Evolutionary conservation across 2,888 invertebrate genomes (phyloP), one percentile per base, ranked within the genome.

Genomic region (Cheilosia variabilis): DNA sequence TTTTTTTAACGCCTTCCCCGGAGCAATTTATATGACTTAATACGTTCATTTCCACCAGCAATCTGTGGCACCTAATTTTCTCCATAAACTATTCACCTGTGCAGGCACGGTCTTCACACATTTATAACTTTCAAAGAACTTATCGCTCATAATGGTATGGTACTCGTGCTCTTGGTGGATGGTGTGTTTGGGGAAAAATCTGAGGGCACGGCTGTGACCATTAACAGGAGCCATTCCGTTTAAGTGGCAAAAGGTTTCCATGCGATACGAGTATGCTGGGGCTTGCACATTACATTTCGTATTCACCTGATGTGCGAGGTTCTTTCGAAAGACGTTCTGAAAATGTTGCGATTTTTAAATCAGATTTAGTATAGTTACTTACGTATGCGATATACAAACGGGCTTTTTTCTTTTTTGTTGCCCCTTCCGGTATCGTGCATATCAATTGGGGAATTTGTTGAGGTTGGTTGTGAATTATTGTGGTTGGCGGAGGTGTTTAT

Each of bases 21-120:
- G 60, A 78, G 66, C 80, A 76, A 86, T 86, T 86, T 86, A 76
- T 71, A 47, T 80, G 80, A 86, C 80, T 86, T 86, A 86, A 86
- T 86, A 22, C 80, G 76, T 53, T 55, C 75, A 80, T 80, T 80
- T 80, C 52, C 57, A 52, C 41, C 75, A 69, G 75, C 84, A 86
- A 80, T 86, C 84, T 86, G 84, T 71, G 80, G 76, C 80, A 80
- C 80, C 84, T 86, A 86, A 86, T 86, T 80, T 71, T 71, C 69
- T 79, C 60, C 80, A 86, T 86, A 86, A 86, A 86, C 84, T 86
- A 86, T 80, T 76, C 80, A 66, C 76, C 80, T 76, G 84, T 69
- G 55, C 65, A 24, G 41, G 75, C 84, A 86, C 84, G 80, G 80
- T 71, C 75, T 75, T 76, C 60, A 80, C 65, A 71, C 84, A 86